Evolutionary conservation across 2,113 vertebrate genomes (phyloP), one percentile per base, ranked within the genome.

Genomic region (Solenodon paradoxus): DNA sequence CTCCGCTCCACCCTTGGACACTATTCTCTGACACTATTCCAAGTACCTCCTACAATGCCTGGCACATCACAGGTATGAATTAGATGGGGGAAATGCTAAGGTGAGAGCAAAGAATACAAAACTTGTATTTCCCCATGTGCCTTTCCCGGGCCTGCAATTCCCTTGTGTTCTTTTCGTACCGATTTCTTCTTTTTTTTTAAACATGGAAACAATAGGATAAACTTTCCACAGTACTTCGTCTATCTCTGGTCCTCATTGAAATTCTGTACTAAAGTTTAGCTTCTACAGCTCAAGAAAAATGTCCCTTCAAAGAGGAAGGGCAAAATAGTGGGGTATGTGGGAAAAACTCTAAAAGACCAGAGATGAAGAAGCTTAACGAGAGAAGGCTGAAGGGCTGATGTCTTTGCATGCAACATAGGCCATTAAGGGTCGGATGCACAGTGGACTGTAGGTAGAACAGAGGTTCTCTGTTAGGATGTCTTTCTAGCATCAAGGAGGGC

Each of bases 211-310:
- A 35, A 47, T 53, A 28, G 1, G 42, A 3, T 20, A 71, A 61
- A 53, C 35, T 69, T 75, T 53, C 68, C 59, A 30, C 40, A 2
- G 2, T 84, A 59, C 57, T 61, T 26, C 45, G 35, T 68, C 30
- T 4, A 24, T 71, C 92, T 82, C 68, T 78, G 45, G 7, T 35
- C 40, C 47, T 95, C 81, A 55, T 19, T 66, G 61, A 96, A 93
- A 88, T 85, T 32, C 42, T 77, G 42, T 59, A 30, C 12, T 55
- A 74, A 74, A 51, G 24, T 64, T 71, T 30, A 28, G 53, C 55
- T 49, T 88, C 61, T 45, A 84, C 7, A 81, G 24, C 51, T 95
- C 28, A 69, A 68, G 40, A 47, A 87, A 84, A 82, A 69, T 24
- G 45, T 84, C 69, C 59, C n/a, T 72, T 26, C 40, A 22, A 1